Percentiles rank a stretch among this genome's conserved stretches.
phyloP scores from a whole-genome alignment of 2,888 invertebrate genomes.

The Gisinianus flammeolus region DNA sequence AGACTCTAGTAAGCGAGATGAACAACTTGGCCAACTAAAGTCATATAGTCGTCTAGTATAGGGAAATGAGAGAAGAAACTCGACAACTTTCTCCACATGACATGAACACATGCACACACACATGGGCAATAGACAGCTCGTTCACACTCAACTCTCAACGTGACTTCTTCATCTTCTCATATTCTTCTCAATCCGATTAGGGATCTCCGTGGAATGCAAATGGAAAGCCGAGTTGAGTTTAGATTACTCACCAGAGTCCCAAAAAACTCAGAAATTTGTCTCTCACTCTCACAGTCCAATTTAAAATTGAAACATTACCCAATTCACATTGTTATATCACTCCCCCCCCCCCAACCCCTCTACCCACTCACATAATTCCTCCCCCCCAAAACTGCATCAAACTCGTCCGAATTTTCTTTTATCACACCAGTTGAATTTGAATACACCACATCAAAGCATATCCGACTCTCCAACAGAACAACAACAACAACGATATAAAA shows the following conservation, averaged over 20 bases:
- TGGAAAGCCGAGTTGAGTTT: constrained; percentile 46
- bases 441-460: too few relatives aligned
- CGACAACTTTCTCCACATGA: not conserved
- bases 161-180: constrained; percentile 8
- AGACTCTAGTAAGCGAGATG: not conserved
- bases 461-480: too few relatives aligned
- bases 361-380: not conserved
- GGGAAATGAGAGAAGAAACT: not conserved
- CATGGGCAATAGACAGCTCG: not conserved
- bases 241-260: constrained; percentile 36
- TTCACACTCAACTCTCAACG: constrained; percentile 21
- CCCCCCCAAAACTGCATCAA: not conserved
- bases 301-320: constrained; percentile 46
- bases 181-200: constrained; percentile 49
- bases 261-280: constrained; percentile 45
- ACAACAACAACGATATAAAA: too few relatives aligned
- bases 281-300: constrained; percentile 36
- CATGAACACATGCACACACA: not conserved
- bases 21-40: not conserved
- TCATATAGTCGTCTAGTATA: not conserved
- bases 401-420: too few relatives aligned
- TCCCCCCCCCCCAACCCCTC: constrained; percentile 6
- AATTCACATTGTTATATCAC: constrained; percentile 42
- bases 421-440: too few relatives aligned
- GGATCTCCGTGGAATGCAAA: constrained; percentile 52